Conservation (phyloP, 1,140 invertebrate species). For the Brachionus manjavacas region DNA sequence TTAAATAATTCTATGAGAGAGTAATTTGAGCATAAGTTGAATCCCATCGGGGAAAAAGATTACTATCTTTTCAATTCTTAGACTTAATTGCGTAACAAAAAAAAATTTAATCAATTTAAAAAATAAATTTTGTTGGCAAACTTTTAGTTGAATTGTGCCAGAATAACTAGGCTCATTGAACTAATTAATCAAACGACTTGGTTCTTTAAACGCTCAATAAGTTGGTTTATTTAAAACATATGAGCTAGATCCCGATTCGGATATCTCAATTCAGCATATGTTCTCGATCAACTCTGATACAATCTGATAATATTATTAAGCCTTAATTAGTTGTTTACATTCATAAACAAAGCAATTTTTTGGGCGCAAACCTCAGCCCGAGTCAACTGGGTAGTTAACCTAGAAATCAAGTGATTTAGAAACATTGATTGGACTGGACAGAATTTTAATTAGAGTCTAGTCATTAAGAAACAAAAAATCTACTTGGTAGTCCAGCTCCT, state of each 20-base stretch:
- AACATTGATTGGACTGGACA: not conserved
- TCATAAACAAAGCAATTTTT: not conserved
- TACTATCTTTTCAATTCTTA: not conserved
- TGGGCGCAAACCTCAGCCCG: not conserved
- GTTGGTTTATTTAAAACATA: not conserved
- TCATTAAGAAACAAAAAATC: not conserved
- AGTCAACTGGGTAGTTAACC: not conserved
- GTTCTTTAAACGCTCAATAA: not conserved
- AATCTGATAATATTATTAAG: conserved; percentile 1
- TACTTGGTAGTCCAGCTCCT: not conserved
- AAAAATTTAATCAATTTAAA: not conserved
- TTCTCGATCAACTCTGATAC: not conserved
- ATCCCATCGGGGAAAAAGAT: not conserved
- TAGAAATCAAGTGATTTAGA: conserved; percentile 8
- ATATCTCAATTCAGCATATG: not conserved
- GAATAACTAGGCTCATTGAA: not conserved
- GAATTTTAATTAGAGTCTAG: not conserved
- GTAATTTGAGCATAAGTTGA: not conserved
- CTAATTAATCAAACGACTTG: not conserved
- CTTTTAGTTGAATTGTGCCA: not conserved
- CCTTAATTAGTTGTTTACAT: not conserved
- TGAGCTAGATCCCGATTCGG: not conserved
- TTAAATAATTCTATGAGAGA: not conserved
- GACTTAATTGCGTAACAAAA: not conserved
- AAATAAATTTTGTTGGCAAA: not conserved